Evolutionary conservation across 2,797 vertebrate species (phyloP), one percentile per base, ranked within the genome.

Genomic region (Urophycis tenuis): DNA sequence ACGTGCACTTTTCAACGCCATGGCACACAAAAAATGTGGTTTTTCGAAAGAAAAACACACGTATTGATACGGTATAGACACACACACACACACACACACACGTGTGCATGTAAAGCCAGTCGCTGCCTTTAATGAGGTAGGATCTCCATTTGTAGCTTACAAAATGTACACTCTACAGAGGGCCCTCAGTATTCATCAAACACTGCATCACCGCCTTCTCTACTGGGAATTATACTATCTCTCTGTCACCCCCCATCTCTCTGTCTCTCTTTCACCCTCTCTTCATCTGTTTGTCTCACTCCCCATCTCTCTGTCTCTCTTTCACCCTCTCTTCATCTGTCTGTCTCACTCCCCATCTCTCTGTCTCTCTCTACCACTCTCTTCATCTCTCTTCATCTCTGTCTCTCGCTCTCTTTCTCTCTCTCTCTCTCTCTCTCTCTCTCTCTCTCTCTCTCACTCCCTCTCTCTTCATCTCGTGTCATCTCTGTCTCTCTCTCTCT

Each of bases 201-300:
- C 39, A 4, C 12, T 41, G 39, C 3, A 3, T 41, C 39, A 12
- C 39, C 14, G 72, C 77, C 34, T 31, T 86, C 84, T 76, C 81
- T 75, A 31, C 33, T 81, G 12, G 2, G 39, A 41, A 15, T 15
- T 12, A 41, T 41, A 3, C 17, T 17, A 1, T 19, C 41, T 49
- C 15, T 17, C 41, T 49, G 15, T 49, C 41, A 17, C 10, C n/a
- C n/a, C n/a, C n/a, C n/a, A n/a, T 49, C 41, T 45, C 41, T 49
- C 41, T 0, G 15, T n/a, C 45, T 53, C 45, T 22, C 12, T 0
- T 19, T 53, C 45, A 5, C 45, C 7, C 3, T 53, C 45, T 22
- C 45, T n/a, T n/a, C n/a, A n/a, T n/a, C n/a, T 73, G 72, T 75
- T n/a, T n/a, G n/a, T n/a, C n/a, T n/a, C n/a, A n/a, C 85, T 85